Evolutionary conservation across 2,888 invertebrate genomes (phyloP).

Genomic region (Fissipunctia ypsillon): DNA sequence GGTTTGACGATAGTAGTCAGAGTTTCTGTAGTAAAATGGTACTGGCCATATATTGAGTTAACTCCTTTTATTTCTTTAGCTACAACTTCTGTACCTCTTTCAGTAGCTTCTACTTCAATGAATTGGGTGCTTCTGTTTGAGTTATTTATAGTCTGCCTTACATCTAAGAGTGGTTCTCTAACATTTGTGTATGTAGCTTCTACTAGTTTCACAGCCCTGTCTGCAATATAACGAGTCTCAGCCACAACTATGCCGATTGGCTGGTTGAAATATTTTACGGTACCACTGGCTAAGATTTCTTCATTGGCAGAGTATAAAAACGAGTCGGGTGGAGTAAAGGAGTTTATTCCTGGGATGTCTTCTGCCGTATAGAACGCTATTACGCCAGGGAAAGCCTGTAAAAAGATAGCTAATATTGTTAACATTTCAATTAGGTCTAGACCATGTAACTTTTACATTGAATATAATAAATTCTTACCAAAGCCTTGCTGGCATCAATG

Average conservation of each 20-base stretch:
- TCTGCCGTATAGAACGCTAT: slow-evolving; percentile 91
- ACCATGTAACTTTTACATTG: background rate
- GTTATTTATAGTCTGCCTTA: slow-evolving; percentile 71
- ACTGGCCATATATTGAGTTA: slow-evolving; percentile 90
- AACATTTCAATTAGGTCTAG: background rate
- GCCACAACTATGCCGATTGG: slow-evolving; percentile 90
- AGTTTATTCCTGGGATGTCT: slow-evolving; percentile 93
- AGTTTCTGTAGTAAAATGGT: slow-evolving; percentile 94
- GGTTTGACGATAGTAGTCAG: slow-evolving; percentile 92
- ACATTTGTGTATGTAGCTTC: slow-evolving; percentile 87
- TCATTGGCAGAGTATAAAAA: slow-evolving; percentile 73
- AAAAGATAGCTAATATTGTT: background rate
- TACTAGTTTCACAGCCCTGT: slow-evolving; percentile 90
- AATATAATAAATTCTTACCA: slow-evolving; percentile 84
- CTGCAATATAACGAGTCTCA: slow-evolving; percentile 87
- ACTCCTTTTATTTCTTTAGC: slow-evolving; percentile 85
- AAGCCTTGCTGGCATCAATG: slow-evolving; percentile 91
- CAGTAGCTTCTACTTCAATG: slow-evolving; percentile 66
- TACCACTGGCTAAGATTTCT: slow-evolving; percentile 81
- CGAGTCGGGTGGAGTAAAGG: slow-evolving; percentile 80
- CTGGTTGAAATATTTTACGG: slow-evolving; percentile 76
- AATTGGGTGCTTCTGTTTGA: slow-evolving; percentile 64
- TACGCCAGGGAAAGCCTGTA: slow-evolving; percentile 88
- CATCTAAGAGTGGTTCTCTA: slow-evolving; percentile 74
- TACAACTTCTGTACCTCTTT: slow-evolving; percentile 78